Conservation (phyloP, 2,888 invertebrate species). For the Epistrophe eligans region DNA sequence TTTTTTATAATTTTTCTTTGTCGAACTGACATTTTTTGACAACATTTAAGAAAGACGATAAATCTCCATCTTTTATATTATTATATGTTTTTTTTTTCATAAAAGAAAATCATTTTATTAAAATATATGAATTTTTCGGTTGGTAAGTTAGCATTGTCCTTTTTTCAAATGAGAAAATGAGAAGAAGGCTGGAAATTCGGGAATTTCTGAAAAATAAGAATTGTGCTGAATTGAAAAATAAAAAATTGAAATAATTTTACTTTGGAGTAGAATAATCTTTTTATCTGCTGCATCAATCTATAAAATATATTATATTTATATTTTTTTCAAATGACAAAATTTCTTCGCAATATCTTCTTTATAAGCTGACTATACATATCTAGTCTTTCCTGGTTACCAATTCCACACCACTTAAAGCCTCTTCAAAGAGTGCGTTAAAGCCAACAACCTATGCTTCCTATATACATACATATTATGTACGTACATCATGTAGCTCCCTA, state of each 20-base stretch:
- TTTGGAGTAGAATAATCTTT: constrained; percentile 58
- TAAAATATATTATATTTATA: neutral
- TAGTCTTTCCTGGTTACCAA: neutral
- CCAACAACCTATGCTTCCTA: constrained; percentile 47
- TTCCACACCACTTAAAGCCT: constrained; percentile 7
- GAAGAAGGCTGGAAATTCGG: neutral
- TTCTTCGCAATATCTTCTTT: neutral
- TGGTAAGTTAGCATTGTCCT: constrained; percentile 33
- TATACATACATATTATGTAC: neutral
- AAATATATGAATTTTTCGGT: constrained; percentile 44
- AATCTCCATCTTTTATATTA: constrained; percentile 24
- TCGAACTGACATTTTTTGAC: constrained; percentile 28
- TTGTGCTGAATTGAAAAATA: constrained; percentile 54
- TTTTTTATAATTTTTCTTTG: constrained; percentile 15
- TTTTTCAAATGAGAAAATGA: neutral
- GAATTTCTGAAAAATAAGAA: constrained; percentile 22
- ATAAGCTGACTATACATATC: neutral
- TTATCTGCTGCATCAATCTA: constrained; percentile 56
- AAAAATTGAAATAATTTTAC: constrained; percentile 60
- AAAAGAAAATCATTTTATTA: constrained; percentile 35
- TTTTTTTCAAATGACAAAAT: constrained; percentile 18
- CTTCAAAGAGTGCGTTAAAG: constrained; percentile 61
- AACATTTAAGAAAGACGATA: constrained; percentile 21
- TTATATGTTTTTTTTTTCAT: constrained; percentile 17
- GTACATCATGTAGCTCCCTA: neutral